Conservation (phyloP, 2,888 invertebrate genomes). For the Camptogramma bilineatum region DNA sequence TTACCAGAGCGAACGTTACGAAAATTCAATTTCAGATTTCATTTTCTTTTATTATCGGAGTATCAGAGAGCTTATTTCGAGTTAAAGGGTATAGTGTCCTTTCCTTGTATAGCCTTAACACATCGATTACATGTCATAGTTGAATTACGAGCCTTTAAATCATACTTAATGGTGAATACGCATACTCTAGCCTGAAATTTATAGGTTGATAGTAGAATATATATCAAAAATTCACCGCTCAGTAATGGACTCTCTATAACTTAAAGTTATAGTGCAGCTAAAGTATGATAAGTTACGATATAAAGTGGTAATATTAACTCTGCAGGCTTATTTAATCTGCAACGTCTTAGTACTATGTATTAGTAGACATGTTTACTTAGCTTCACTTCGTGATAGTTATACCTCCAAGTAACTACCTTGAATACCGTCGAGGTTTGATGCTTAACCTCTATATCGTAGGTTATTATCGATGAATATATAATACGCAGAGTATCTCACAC, state of each 20-base stretch:
- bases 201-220: slow-evolving; percentile 68
- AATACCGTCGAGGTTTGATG: slow-evolving; percentile 40
- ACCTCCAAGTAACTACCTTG: slow-evolving; percentile 16
- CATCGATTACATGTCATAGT: slow-evolving; percentile 70
- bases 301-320: slow-evolving; percentile 43
- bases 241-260: slow-evolving; percentile 50
- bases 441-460: slow-evolving; percentile 30
- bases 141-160: slow-evolving; percentile 76
- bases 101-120: slow-evolving; percentile 57
- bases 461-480: slow-evolving; percentile 40
- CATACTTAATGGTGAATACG: slow-evolving; percentile 79
- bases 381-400: slow-evolving; percentile 29
- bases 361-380: slow-evolving; percentile 44
- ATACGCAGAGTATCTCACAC: slow-evolving; percentile 36
- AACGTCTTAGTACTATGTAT: slow-evolving; percentile 48
- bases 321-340: slow-evolving; percentile 47
- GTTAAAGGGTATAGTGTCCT: slow-evolving; percentile 52
- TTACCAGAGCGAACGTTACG: slow-evolving; percentile 18
- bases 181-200: slow-evolving; percentile 76
- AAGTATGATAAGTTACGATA: slow-evolving; percentile 50
- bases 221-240: slow-evolving; percentile 66
- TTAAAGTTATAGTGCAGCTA: slow-evolving; percentile 50
- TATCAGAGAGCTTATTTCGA: slow-evolving; percentile 35
- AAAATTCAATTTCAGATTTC: slow-evolving; percentile 39
- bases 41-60: slow-evolving; percentile 42